These are phyloP conservation scores for Lagopus leucura DNA, from an alignment of 2,113 vertebrate species.

Conservation along the genomic window DNA sequence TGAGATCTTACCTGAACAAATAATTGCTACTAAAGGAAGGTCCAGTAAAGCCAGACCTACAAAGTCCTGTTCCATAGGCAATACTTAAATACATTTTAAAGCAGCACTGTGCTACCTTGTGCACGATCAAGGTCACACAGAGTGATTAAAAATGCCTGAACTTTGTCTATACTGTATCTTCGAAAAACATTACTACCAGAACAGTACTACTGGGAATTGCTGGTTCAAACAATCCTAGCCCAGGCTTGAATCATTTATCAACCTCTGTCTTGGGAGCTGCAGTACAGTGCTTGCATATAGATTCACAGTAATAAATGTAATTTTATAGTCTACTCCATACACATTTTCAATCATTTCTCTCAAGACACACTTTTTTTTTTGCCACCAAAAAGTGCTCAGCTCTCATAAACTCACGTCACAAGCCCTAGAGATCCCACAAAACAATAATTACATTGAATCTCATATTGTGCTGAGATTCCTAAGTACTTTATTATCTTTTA, in stretches of 20 bases:
- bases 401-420: neutral
- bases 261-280: neutral
- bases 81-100: neutral
- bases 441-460: neutral
- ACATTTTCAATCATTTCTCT: slow-evolving; percentile 18
- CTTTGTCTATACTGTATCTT: neutral
- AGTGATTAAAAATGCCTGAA: neutral
- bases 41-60: neutral
- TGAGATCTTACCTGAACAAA: neutral
- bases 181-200: slow-evolving; percentile 32
- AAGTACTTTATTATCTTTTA: neutral
- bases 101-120: neutral
- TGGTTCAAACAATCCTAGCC: neutral
- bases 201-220: neutral
- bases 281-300: neutral
- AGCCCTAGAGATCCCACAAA: neutral
- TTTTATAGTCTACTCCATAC: neutral
- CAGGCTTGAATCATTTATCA: neutral
- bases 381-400: neutral
- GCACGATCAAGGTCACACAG: neutral
- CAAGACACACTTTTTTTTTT: neutral
- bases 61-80: neutral
- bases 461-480: neutral
- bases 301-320: neutral
- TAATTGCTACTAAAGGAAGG: neutral